Evolutionary conservation across 2,797 vertebrate genomes (phyloP).

Genomic region (Rhabdophis nuchalis): DNA sequence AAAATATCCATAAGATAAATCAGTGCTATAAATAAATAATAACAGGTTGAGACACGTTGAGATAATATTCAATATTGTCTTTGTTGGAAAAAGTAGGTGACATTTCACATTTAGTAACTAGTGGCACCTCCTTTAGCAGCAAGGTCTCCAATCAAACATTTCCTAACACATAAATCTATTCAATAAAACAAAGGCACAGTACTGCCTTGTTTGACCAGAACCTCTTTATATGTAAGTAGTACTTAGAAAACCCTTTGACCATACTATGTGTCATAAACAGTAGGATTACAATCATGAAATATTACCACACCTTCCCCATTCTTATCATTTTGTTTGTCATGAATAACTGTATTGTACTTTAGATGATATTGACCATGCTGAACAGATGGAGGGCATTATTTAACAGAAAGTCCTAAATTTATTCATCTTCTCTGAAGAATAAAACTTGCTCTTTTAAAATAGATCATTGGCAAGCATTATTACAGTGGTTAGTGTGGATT

Average conservation of each 20-base stretch:
- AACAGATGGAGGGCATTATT: background rate
- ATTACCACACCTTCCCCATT: background rate
- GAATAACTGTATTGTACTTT: background rate
- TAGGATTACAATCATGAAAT: background rate
- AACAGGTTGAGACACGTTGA: background rate
- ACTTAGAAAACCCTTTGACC: background rate
- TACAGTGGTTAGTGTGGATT: background rate
- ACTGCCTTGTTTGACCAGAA: background rate
- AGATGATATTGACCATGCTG: background rate
- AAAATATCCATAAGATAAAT: background rate
- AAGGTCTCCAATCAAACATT: background rate
- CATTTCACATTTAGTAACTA: background rate
- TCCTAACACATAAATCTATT: background rate
- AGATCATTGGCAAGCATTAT: background rate
- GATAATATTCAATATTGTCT: background rate
- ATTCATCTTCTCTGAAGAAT: background rate
- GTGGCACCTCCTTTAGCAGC: background rate
- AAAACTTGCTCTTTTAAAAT: background rate
- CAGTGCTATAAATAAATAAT: background rate
- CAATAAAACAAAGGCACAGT: background rate
- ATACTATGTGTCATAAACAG: background rate
- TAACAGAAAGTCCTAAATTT: background rate
- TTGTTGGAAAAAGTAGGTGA: background rate
- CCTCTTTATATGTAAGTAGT: background rate
- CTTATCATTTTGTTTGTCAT: background rate